Evolutionary conservation across 2,113 vertebrate genomes (phyloP).

Genomic region (Anthoscopus minutus): DNA sequence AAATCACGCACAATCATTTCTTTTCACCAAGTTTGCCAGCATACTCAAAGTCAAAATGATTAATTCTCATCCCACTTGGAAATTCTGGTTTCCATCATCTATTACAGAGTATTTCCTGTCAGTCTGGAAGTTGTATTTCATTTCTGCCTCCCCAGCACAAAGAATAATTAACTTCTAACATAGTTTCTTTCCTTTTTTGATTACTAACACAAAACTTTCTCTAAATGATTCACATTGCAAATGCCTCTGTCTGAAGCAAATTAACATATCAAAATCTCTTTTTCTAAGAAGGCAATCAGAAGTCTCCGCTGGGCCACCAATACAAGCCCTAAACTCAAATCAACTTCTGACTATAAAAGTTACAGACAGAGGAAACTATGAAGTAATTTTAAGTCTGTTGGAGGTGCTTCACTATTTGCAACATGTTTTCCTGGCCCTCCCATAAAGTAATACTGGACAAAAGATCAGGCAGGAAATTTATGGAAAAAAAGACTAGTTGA

Average conservation of each 20-base stretch:
- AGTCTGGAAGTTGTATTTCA: not conserved
- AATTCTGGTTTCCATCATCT: slow-evolving; percentile 3
- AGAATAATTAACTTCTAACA: not conserved
- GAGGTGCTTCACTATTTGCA: not conserved
- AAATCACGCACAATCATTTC: not conserved
- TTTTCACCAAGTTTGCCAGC: not conserved
- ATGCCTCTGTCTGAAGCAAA: not conserved
- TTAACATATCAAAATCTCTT: not conserved
- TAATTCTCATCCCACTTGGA: not conserved
- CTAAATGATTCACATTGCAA: not conserved
- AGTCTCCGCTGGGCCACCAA: not conserved
- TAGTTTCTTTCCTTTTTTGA: not conserved
- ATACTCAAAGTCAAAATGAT: not conserved
- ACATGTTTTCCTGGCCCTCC: not conserved
- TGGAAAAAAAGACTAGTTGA: not conserved
- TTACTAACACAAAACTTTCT: not conserved
- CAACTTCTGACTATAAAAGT: not conserved
- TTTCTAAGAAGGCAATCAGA: not conserved
- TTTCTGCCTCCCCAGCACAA: not conserved
- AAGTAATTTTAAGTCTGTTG: not conserved
- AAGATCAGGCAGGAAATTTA: not conserved
- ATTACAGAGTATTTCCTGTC: not conserved
- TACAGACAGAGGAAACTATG: not conserved
- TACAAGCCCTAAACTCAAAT: not conserved
- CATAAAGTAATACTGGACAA: not conserved